These are phyloP conservation scores for Seira musarum DNA, from an alignment of 2,888 invertebrate genomes.

Conservation along the genomic window DNA sequence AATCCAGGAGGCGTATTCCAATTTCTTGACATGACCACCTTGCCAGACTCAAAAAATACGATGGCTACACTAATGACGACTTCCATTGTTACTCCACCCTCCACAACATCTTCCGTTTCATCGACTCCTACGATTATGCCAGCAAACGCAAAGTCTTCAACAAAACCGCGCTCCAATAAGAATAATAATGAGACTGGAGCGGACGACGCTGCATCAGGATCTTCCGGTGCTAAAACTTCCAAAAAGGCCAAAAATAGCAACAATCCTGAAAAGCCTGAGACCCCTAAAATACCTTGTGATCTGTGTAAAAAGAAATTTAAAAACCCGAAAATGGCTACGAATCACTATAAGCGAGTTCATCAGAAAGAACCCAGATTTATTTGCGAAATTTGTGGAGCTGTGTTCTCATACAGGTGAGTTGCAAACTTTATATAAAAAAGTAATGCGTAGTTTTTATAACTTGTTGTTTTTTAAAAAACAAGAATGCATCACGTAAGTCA, in stretches of 20 bases:
- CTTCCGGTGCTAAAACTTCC: slow-evolving; percentile 36
- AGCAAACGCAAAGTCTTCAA: slow-evolving; percentile 27
- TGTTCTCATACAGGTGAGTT: slow-evolving; percentile 69
- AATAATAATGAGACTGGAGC: slow-evolving; percentile 13
- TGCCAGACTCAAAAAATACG: slow-evolving; percentile 34
- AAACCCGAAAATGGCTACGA: slow-evolving; percentile 65
- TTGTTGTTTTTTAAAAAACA: slow-evolving; percentile 17
- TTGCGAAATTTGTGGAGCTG: slow-evolving; percentile 67
- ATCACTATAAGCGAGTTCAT: slow-evolving; percentile 67
- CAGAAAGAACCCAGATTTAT: slow-evolving; percentile 64
- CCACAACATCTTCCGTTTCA: slow-evolving; percentile 49
- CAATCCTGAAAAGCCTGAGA: slow-evolving; percentile 37
- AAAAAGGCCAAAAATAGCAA: slow-evolving; percentile 33
- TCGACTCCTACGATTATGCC: slow-evolving; percentile 31
- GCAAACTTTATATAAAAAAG: neutral
- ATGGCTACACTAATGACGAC: slow-evolving; percentile 17
- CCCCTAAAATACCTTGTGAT: slow-evolving; percentile 59
- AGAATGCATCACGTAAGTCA: no score
- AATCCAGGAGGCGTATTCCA: slow-evolving; percentile 22
- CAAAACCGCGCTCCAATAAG: slow-evolving; percentile 35
- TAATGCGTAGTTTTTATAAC: slow-evolving; percentile 13
- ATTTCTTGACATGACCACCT: slow-evolving; percentile 30
- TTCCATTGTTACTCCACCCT: slow-evolving; percentile 44
- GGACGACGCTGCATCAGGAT: slow-evolving; percentile 25
- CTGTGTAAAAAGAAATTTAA: slow-evolving; percentile 68